Base-by-base conservation (phyloP, 1,140 invertebrate species). In the Pollicipes pollicipes region DNA sequence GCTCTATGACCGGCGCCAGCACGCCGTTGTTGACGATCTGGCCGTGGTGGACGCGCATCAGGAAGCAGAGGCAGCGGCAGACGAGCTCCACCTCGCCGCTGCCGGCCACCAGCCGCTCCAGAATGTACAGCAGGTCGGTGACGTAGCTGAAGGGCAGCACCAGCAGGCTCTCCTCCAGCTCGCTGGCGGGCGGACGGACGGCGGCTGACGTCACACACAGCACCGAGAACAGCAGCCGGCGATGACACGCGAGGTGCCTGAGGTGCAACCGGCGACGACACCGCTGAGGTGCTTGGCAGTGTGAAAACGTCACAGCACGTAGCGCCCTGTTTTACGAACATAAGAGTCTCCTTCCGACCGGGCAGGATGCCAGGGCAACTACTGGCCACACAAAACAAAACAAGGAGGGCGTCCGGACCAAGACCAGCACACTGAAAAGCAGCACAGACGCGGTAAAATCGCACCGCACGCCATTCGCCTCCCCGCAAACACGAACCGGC, bases 131-230 rank as follows among this genome's bases (percentile, higher is more conserved):
- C 68, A 98, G 83, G 68, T 93, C 85, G 75, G 87, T 87, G 0
- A 93, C 90, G 70, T 86, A 84, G 30, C 86, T 84, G 77, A 95
- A 93, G 28, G 94, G 91, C 30, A 98, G 80, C 16, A 95, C 80
- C 0, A 97, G 77, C 3, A 98, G 80, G 0, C 91, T 85, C 81
- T 96, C 91, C 79, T 97, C 93, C 66, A 98, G 80, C 78, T 97
- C 93, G 79, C 93, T 92, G 77, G 28, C 27, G 24, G n/a, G n/a
- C n/a, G n/a, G n/a, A n/a, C n/a, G n/a, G n/a, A n/a, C 31, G 26
- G 16, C 32, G n/a, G 30, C 27, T 26, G 30, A 71, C 72, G 29
- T 30, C 69, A 0, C 64, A 58, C 32, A 73, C 68, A 30, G 63
- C 16, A 13, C 35, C 16, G 31, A 63, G 30, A 17, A 66, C 35